These are phyloP conservation scores for Loris lydekkerianus DNA, from an alignment of 2,797 vertebrate species.

Conservation along the genomic window DNA sequence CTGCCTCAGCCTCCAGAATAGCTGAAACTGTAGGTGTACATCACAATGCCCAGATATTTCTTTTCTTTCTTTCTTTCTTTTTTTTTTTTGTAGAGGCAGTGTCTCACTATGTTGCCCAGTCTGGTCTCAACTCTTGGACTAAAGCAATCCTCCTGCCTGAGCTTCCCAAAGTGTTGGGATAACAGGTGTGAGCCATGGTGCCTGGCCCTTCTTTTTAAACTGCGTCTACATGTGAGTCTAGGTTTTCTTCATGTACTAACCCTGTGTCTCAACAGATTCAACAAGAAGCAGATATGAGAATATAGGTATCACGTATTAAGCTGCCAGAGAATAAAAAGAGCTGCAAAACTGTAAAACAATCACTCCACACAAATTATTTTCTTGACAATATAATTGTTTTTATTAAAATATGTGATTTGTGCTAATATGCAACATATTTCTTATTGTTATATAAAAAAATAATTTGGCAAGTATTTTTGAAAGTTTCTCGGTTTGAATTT, in stretches of 20 bases:
- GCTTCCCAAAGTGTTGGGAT: not conserved
- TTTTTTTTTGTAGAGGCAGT: not conserved
- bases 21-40: not conserved
- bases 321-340: not conserved
- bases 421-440: not conserved
- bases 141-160: not conserved
- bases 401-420: constrained; percentile 16
- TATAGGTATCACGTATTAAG: not conserved
- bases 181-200: not conserved
- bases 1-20: not conserved
- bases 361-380: constrained; percentile 2
- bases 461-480: constrained; percentile 46
- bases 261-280: not conserved
- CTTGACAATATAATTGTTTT: not conserved
- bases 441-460: constrained; percentile 28
- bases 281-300: not conserved
- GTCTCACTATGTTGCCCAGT: not conserved
- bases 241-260: not conserved
- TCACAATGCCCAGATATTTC: not conserved
- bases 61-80: too few relatives aligned
- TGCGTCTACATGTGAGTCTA: not conserved
- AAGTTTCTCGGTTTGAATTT: constrained; percentile 55
- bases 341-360: constrained; percentile 25
- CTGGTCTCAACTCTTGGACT: not conserved
- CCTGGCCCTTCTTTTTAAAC: not conserved